These are phyloP conservation scores for Acropora yongei DNA, from an alignment of 64 coral and sea anemone species.

Conservation along the genomic window DNA sequence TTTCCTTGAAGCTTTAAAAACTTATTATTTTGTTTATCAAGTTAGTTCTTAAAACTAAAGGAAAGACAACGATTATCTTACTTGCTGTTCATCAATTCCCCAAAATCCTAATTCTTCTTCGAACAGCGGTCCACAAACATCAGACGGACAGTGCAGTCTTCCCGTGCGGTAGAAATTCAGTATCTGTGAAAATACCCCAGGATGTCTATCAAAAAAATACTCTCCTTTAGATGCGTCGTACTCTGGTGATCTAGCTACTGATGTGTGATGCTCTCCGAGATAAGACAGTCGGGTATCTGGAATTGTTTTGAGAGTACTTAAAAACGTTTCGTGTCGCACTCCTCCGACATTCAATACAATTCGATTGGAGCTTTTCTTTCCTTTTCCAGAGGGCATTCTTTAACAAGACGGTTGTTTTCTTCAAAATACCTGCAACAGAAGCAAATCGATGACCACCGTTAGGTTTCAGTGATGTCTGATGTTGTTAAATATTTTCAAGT, in stretches of 20 bases:
- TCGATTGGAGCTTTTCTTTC: conserved; percentile 78
- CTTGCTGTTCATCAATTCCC: conserved; percentile 95
- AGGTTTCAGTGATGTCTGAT: not conserved
- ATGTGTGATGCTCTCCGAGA: conserved; percentile 81
- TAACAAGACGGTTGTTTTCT: not conserved
- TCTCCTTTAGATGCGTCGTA: conserved; percentile 78
- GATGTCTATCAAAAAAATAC: conserved; percentile 94
- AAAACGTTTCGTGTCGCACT: conserved; percentile 76
- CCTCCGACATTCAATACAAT: conserved; percentile 90
- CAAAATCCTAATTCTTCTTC: conserved; percentile 88
- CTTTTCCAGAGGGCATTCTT: conserved; percentile 67
- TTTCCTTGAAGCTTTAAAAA: not conserved
- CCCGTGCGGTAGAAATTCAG: conserved; percentile 93
- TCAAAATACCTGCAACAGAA: not conserved
- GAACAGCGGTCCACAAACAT: conserved; percentile 86
- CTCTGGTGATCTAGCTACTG: conserved; percentile 61
- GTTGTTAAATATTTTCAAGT: not conserved
- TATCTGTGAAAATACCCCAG: conserved; percentile 85
- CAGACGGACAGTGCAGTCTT: conserved; percentile 83
- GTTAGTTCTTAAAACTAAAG: not conserved
- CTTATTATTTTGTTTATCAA: not conserved
- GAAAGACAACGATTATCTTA: not conserved
- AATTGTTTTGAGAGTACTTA: conserved; percentile 80
- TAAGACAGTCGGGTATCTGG: conserved; percentile 91
- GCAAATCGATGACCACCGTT: not conserved